phyloP scores from a whole-genome alignment of 2,888 invertebrate genomes.

The Noctua janthe region DNA sequence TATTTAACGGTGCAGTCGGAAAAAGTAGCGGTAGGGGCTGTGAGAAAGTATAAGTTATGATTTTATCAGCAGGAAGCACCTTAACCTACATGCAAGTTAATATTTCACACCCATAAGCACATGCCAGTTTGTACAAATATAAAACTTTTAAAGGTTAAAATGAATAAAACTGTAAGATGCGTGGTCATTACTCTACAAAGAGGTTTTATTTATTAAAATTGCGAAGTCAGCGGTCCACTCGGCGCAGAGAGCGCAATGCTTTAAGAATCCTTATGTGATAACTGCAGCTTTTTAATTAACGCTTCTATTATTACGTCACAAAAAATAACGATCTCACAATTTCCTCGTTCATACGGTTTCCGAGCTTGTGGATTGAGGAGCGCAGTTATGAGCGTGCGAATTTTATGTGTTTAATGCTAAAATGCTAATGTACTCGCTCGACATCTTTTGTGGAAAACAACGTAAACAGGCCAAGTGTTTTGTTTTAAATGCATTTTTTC shows the following conservation, averaged over 20 bases:
- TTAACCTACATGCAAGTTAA: constrained; percentile 30
- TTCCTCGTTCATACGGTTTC: constrained; percentile 77
- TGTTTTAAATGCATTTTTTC: constrained; percentile 27
- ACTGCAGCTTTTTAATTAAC: constrained; percentile 85
- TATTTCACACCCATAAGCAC: neutral
- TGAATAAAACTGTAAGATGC: constrained; percentile 3
- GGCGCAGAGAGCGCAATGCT: constrained; percentile 48
- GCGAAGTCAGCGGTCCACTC: constrained; percentile 9
- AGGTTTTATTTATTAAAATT: constrained; percentile 38
- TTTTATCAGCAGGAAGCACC: constrained; percentile 13
- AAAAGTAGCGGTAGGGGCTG: constrained; percentile 36
- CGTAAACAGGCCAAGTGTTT: constrained; percentile 39
- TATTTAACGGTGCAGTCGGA: constrained; percentile 44
- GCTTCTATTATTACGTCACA: constrained; percentile 77
- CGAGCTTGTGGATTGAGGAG: constrained; percentile 59
- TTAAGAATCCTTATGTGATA: constrained; percentile 73
- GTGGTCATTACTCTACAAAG: constrained; percentile 13
- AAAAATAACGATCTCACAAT: constrained; percentile 75
- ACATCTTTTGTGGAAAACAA: constrained; percentile 44
- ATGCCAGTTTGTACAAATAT: neutral
- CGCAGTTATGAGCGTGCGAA: constrained; percentile 63
- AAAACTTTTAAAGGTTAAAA: neutral
- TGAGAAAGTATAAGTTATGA: constrained; percentile 32
- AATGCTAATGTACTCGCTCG: constrained; percentile 54
- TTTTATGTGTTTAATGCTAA: constrained; percentile 62